Percentiles rank a stretch among this genome's conserved stretches.
Evolutionary conservation across 2,797 vertebrate genomes (phyloP).

Genomic region (Cynopterus sphinx): DNA sequence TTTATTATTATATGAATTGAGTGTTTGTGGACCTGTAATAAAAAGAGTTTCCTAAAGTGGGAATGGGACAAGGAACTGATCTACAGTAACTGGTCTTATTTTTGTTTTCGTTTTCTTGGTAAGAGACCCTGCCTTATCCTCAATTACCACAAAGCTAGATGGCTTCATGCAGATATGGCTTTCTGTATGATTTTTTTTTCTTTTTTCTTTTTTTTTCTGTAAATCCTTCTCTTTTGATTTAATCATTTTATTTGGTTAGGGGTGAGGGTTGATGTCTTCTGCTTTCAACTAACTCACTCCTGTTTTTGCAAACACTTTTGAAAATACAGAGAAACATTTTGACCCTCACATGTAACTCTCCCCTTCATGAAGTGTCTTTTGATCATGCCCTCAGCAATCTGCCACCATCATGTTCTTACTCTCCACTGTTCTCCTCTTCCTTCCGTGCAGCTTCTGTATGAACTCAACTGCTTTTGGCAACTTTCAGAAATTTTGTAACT

Average conservation of each 20-base stretch:
- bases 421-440: background rate
- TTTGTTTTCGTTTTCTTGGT: background rate
- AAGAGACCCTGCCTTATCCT: background rate
- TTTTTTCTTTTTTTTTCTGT: background rate
- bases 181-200: background rate
- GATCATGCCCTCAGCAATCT: background rate
- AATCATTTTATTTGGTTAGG: background rate
- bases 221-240: background rate
- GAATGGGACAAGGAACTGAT: background rate
- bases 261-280: background rate
- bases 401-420: background rate
- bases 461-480: background rate
- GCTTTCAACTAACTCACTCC: background rate
- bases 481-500: background rate
- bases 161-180: background rate
- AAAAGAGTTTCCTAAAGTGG: background rate
- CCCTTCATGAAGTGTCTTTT: background rate
- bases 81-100: background rate
- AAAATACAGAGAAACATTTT: background rate
- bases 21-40: background rate
- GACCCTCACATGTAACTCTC: background rate
- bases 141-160: background rate
- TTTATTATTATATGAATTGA: background rate
- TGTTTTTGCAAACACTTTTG: background rate
- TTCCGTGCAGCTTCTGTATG: background rate